Percentiles rank a stretch among this genome's conserved stretches.
phyloP scores from a whole-genome alignment of 1,140 invertebrate species.

The Rhopalosiphum maidis region DNA sequence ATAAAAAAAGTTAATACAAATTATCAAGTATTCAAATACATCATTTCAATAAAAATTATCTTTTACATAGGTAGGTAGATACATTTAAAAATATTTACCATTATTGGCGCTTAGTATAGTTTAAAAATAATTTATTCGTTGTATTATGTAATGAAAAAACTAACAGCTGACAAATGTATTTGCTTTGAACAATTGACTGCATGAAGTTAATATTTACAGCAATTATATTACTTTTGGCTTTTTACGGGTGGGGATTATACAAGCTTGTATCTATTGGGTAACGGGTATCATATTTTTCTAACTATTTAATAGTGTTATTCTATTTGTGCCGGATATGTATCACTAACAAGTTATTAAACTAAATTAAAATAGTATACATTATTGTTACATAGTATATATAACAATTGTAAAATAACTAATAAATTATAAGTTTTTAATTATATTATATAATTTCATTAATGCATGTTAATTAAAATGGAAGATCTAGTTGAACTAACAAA shows the following conservation, averaged over 20 bases:
- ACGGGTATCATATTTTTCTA: background rate
- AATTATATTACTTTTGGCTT: no score
- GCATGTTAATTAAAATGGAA: background rate
- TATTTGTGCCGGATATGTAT: background rate
- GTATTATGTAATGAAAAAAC: no score
- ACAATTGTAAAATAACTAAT: background rate
- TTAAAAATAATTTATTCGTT: no score
- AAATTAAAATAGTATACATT: background rate
- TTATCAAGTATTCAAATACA: no score
- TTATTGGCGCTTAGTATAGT: no score
- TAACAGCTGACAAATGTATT: no score
- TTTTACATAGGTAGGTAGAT: no score
- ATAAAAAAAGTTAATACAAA: no score
- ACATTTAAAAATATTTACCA: no score
- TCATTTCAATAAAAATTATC: no score
- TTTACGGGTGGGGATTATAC: background rate
- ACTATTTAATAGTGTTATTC: background rate
- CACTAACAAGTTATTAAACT: background rate
- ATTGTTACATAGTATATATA: background rate
- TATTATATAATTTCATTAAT: background rate
- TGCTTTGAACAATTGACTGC: no score
- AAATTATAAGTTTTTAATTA: background rate
- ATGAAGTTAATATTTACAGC: background rate
- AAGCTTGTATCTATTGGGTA: background rate
- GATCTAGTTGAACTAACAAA: background rate